Base-by-base conservation (phyloP, 1,140 invertebrate genomes). In the Pentalonia nigronervosa region DNA sequence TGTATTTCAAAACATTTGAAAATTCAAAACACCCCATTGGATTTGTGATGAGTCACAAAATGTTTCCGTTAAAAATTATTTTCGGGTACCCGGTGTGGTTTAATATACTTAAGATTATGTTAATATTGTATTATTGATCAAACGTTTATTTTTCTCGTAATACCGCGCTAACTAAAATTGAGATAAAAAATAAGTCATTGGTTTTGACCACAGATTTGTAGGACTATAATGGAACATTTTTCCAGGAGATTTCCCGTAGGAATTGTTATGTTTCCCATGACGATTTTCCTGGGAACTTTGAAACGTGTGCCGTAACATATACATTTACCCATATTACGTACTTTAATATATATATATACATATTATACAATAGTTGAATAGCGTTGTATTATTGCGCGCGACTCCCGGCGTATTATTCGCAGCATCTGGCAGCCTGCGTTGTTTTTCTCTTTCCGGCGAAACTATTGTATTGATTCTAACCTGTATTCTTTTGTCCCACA, bases 401-500 rank as follows among this genome's bases (percentile, higher is more conserved):
- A 30, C 30, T n/a, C 14, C 60, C 67, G 67, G 50, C 8, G n/a
- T 50, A 25, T 76, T 34, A 21, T 86, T 30, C 34, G 23, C 91
- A 45, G 91, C 76, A 41, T 84, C 91, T 93, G 91, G 91, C 91
- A 93, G 81, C 91, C 91, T 93, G 91, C 81, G 91, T 56, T 50
- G 50, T 86, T 84, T 93, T 93, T 93, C 81, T 84, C 76, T 86
- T 56, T 92, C 91, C 91, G 91, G 91, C 91, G 30, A 86, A 93
- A 93, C 91, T 93, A 93, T 93, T 93, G 91, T 93, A 93, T 93
- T 93, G 91, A 93, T 93, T 93, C 91, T 93, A 93, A 93, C 91
- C 91, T 93, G 91, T 86, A 93, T 93, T 93, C 91, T 93, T 93
- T 93, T 93, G 91, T 93, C 91, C 91, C 14, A 50, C 14, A 50